phyloP scores from a whole-genome alignment of 2,113 vertebrate species.

The Brienomyrus brachyistius region DNA sequence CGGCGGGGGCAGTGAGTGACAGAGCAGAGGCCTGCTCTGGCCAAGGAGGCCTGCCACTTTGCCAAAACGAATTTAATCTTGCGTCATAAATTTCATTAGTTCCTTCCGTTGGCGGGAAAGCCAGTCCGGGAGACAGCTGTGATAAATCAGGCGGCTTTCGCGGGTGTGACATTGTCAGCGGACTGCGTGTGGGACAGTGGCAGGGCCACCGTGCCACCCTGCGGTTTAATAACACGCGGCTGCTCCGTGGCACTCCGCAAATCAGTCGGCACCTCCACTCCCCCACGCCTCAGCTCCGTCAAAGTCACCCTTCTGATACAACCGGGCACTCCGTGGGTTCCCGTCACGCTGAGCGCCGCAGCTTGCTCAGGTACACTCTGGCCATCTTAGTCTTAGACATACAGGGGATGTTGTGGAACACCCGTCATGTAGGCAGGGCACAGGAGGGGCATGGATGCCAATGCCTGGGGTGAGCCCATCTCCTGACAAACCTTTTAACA shows the following conservation, averaged over 20 bases:
- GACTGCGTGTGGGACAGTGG: not conserved
- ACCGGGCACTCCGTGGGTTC: too few relatives aligned
- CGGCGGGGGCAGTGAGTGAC: slow-evolving; percentile 21
- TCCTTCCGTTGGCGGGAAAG: slow-evolving; percentile 1
- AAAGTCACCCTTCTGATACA: slow-evolving; percentile 9
- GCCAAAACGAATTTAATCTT: slow-evolving; percentile 22
- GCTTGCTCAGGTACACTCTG: not conserved
- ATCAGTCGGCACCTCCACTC: not conserved
- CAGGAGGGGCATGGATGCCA: not conserved
- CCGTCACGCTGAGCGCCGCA: not conserved
- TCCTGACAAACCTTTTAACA: not conserved
- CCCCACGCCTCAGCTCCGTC: not conserved
- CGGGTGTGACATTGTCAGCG: not conserved
- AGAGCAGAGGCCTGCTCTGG: not conserved
- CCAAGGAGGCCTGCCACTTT: slow-evolving; percentile 9
- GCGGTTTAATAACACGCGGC: not conserved
- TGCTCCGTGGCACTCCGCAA: not conserved
- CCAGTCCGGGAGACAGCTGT: not conserved
- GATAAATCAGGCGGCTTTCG: slow-evolving; percentile 13
- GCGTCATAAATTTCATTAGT: slow-evolving; percentile 13
- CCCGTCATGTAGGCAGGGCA: too few relatives aligned
- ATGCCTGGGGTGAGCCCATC: too few relatives aligned
- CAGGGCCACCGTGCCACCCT: not conserved
- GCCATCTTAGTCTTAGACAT: not conserved
- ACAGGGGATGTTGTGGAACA: not conserved